These are phyloP conservation scores for Numida meleagris DNA, from an alignment of 2,113 vertebrate genomes.

Conservation along the genomic window DNA sequence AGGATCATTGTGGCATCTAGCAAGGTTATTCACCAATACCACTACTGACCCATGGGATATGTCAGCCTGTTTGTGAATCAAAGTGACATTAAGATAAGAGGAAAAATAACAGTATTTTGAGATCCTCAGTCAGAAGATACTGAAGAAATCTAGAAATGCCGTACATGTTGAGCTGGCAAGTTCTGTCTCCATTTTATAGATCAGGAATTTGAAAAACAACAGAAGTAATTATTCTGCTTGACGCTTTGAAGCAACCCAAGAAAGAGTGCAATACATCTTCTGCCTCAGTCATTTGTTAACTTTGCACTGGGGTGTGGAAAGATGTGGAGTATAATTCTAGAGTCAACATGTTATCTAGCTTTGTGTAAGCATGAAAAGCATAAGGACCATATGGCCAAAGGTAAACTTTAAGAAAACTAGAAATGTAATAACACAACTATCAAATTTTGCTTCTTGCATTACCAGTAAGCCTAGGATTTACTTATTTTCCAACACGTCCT, in stretches of 20 bases:
- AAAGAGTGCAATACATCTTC: background rate
- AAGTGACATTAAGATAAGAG: background rate
- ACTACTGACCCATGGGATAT: background rate
- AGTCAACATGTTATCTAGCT: background rate
- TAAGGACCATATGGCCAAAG: background rate
- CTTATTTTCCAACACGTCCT: background rate
- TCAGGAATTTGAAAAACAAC: background rate
- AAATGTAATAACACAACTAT: background rate
- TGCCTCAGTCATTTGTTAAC: background rate
- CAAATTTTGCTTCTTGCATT: background rate
- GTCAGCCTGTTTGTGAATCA: background rate
- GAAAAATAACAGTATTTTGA: background rate
- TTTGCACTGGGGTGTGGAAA: background rate
- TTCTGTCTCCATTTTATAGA: background rate
- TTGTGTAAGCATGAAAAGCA: background rate
- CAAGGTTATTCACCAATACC: background rate
- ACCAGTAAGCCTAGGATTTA: background rate
- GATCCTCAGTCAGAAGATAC: background rate
- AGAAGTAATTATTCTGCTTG: background rate
- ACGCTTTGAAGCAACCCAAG: background rate
- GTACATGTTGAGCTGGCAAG: background rate
- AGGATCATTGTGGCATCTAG: background rate
- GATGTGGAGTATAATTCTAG: background rate
- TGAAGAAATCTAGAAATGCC: background rate
- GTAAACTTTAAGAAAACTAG: background rate